phyloP scores from a whole-genome alignment of 2,113 vertebrate genomes.

The Tricholaema leucomelas region DNA sequence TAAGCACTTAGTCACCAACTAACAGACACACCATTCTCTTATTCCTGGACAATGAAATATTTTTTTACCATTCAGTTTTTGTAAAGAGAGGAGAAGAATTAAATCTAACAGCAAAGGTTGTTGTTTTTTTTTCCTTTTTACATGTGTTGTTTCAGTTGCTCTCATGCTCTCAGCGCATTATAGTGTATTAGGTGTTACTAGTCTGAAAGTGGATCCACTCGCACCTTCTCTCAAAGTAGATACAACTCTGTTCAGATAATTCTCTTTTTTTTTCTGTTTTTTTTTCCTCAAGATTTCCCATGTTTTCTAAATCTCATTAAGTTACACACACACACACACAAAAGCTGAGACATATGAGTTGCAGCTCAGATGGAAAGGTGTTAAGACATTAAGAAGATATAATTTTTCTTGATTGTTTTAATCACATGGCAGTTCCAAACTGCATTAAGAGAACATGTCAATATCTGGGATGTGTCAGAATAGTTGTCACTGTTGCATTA shows the following conservation, averaged over 20 bases:
- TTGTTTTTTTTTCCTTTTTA: not conserved
- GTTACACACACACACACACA: not conserved
- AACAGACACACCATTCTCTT: not conserved
- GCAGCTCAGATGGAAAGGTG: not conserved
- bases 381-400: not conserved
- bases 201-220: not conserved
- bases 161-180: too few relatives aligned
- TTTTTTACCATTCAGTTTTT: not conserved
- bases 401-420: not conserved
- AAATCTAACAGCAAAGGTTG: not conserved
- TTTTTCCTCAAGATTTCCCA: not conserved
- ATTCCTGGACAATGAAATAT: not conserved
- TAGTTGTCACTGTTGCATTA: too few relatives aligned
- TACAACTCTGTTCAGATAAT: rapidly evolving
- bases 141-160: rapidly evolving
- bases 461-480: not conserved
- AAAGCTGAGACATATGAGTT: not conserved
- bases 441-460: not conserved
- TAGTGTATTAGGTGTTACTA: too few relatives aligned
- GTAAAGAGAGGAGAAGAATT: not conserved
- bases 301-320: not conserved
- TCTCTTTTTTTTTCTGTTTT: not conserved
- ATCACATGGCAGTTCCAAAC: not conserved
- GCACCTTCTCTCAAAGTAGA: not conserved
- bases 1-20: not conserved